A percentile compares a stretch with the other conserved stretches of the same genome.
Conservation (phyloP, 1,140 invertebrate genomes). For the Parasteatoda tepidariorum region DNA sequence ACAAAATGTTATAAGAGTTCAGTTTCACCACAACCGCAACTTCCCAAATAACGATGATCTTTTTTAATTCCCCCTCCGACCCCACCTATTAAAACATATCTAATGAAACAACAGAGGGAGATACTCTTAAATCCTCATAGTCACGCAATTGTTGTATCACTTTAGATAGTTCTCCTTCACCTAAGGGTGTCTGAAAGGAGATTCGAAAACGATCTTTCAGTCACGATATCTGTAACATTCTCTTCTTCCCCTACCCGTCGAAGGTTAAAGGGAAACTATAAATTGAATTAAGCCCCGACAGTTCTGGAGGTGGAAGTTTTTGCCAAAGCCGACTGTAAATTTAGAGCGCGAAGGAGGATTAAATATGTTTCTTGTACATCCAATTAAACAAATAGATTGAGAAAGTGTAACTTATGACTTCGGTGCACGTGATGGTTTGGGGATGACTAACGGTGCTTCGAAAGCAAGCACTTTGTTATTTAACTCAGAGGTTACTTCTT, state of each 20-base stretch:
- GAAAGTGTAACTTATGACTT: not conserved
- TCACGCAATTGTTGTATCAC: slow-evolving; percentile 45
- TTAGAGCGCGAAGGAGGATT: slow-evolving; percentile 11
- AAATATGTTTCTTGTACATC: slow-evolving; percentile 1
- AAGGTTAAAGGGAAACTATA: slow-evolving; percentile 28
- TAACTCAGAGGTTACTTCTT: too few relatives aligned
- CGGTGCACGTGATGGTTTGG: too few relatives aligned
- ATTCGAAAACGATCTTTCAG: slow-evolving; percentile 2
- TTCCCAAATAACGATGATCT: too few relatives aligned
- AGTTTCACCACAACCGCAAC: too few relatives aligned
- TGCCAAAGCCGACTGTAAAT: slow-evolving; percentile 7
- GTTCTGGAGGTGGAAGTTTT: not conserved
- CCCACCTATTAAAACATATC: too few relatives aligned
- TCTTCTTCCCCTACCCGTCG: not conserved
- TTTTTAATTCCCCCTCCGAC: too few relatives aligned
- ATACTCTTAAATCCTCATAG: not conserved
- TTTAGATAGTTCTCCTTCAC: slow-evolving; percentile 24
- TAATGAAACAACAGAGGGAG: too few relatives aligned
- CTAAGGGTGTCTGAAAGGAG: slow-evolving; percentile 35
- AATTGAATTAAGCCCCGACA: slow-evolving; percentile 36
- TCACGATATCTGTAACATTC: slow-evolving; percentile 23
- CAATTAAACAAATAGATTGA: slow-evolving; percentile 3
- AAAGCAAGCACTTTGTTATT: too few relatives aligned
- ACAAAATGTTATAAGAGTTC: too few relatives aligned
- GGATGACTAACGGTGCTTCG: too few relatives aligned